Base-by-base conservation (phyloP, 2,888 invertebrate species). In the Folsomia candida region DNA sequence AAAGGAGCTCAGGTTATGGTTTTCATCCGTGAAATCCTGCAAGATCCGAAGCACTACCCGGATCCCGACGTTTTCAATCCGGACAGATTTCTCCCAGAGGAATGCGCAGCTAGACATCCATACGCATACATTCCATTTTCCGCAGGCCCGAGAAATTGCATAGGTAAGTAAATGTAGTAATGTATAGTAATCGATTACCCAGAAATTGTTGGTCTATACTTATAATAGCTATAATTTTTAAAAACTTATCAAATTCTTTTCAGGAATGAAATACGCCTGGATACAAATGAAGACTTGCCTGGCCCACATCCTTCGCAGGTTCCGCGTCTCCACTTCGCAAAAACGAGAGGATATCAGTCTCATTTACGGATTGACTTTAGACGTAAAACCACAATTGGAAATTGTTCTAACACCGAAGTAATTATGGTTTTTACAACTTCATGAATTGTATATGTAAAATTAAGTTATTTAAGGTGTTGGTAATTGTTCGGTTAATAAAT, bases 51-150 rank as follows among this genome's bases (percentile, higher is more conserved):
- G 24, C 81, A 82, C 68, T 87, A 83, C 78, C 72, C 70, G 1
- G n/a, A n/a, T n/a, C n/a, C n/a, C n/a, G n/a, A n/a, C n/a, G n/a
- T n/a, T n/a, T n/a, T n/a, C n/a, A n/a, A n/a, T n/a, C n/a, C n/a
- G n/a, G n/a, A n/a, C n/a, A n/a, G n/a, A n/a, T n/a, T n/a, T n/a
- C n/a, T n/a, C n/a, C n/a, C n/a, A n/a, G n/a, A n/a, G n/a, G n/a
- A n/a, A n/a, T n/a, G n/a, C n/a, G n/a, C n/a, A n/a, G 81, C 81
- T 2, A 81, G 86, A 51, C 84, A 86, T 79, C 82, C 83, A 1
- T 83, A 82, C 68, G 81, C 83, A 1, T 84, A 83, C 71, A 80
- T 83, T 25, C 83, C 83, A 18, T 83, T 83, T 75, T 83, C 82
- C 51, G 82, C 82, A 6, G 83, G 83, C 3, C 82, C 83, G 18